Evolutionary conservation across 2,113 vertebrate genomes (phyloP).

Genomic region (Spea multiplicata): DNA sequence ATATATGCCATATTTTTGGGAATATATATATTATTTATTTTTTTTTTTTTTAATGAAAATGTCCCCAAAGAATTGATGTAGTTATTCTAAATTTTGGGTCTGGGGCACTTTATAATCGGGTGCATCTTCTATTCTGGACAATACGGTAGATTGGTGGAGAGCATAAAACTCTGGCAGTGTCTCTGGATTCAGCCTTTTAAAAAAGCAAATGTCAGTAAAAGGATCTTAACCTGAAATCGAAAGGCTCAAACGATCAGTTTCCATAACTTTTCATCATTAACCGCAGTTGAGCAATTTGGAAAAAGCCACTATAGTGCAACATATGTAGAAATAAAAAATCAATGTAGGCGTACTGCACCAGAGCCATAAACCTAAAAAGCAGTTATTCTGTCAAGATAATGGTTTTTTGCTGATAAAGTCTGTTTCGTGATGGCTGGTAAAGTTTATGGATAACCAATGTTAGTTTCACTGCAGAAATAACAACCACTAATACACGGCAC

Average conservation of each 20-base stretch:
- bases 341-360: conserved; percentile 23
- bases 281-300: conserved; percentile 39
- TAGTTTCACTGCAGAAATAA: conserved; percentile 28
- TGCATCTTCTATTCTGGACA: too few species aligned
- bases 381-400: conserved; percentile 40
- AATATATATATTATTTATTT: too few species aligned
- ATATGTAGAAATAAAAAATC: conserved; percentile 47
- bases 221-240: conserved; percentile 32
- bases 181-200: conserved; percentile 22
- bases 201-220: conserved; percentile 31
- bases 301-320: conserved; percentile 38
- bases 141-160: background rate
- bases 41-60: too few species aligned
- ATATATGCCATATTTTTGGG: too few species aligned
- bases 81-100: too few species aligned
- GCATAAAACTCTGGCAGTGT: background rate
- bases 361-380: conserved; percentile 41
- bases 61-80: too few species aligned
- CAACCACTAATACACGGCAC: conserved; percentile 28
- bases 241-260: conserved; percentile 18
- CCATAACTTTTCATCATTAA: conserved; percentile 41
- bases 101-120: too few species aligned
- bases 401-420: conserved; percentile 41
- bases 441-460: conserved; percentile 42
- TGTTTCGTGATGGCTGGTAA: conserved; percentile 39